A percentile compares a stretch with the other conserved stretches of the same genome.
Conservation (phyloP, 2,888 invertebrate species). For the Labia minor region DNA sequence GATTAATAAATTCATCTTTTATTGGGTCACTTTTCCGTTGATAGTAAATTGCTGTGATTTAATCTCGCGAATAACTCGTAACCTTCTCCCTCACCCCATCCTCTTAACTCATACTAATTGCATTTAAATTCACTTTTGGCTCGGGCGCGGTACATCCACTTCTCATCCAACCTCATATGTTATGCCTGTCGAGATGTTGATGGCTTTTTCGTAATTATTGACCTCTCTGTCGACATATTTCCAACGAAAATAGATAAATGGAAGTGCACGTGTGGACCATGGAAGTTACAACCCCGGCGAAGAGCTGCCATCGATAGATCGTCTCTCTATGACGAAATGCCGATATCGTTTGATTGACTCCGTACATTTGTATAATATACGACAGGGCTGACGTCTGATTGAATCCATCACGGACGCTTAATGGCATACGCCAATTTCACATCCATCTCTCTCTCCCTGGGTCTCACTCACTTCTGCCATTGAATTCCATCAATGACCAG, state of each 20-base stretch:
- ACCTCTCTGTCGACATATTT: too few species aligned
- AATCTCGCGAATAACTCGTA: not conserved
- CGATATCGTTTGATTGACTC: slow-evolving; percentile 5
- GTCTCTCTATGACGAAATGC: not conserved
- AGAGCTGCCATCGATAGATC: not conserved
- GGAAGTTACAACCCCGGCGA: not conserved
- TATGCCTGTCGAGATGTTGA: not conserved
- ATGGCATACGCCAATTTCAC: slow-evolving; percentile 1
- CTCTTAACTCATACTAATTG: slow-evolving; percentile 1
- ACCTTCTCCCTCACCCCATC: not conserved
- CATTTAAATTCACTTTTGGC: slow-evolving; percentile 5
- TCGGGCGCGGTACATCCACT: not conserved
- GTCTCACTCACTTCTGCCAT: not conserved
- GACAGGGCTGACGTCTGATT: slow-evolving; percentile 1
- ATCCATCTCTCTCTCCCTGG: not conserved
- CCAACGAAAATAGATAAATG: not conserved
- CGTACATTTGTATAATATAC: not conserved
- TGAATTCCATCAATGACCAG: not conserved
- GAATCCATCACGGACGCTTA: slow-evolving; percentile 1
- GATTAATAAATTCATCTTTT: too few species aligned
- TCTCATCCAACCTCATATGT: not conserved
- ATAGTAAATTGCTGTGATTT: not conserved
- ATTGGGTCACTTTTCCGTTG: not conserved
- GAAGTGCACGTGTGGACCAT: not conserved
- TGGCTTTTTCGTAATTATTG: not conserved